Base-by-base conservation (phyloP, 1,140 invertebrate genomes). In the Cephus cinctus region DNA sequence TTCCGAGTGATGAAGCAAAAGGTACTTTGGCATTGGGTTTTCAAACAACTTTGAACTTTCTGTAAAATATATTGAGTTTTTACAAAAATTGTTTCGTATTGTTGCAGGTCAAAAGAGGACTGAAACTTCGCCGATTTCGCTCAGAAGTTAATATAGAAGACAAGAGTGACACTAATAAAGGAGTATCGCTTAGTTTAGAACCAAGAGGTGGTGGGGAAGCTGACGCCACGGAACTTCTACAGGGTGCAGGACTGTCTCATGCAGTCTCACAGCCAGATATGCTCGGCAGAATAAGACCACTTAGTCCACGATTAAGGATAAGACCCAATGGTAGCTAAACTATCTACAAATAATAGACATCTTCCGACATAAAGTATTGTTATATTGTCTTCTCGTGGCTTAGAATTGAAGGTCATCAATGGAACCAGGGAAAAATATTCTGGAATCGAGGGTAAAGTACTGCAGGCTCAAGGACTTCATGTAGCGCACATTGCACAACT, bases 101-200 rank as follows among this genome's bases (percentile, higher is more conserved):
- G 9, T 49, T 49, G 11, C 43, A 77, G 75, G 65, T 77, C 41
- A 74, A 75, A 49, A 61, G 68, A 31, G 71, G 73, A 20, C 59
- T 78, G 34, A 69, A 66, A 44, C 59, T 77, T 22, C 59, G 73
- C 27, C 63, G 75, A 55, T 77, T 76, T 50, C 68, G 73, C 8
- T 78, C 75, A 2, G 76, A 78, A 55, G 75, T 74, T 0, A 76
- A 69, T 46, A 73, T 78, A 21, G 65, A 72, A 35, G 73, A 76
- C 6, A 70, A 73, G 15, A 50, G 53, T 5, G 65, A 70, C 6
- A 43, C 54, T 4, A 63, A 51, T 11, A 65, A 76, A 36, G 66
- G 63, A 4, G 57, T 70, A 8, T 56, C 65, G 1, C 50, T 70
- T 3, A 75, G 65, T 34, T 55, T 77, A 32, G 73, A 76, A 46